phyloP scores from a whole-genome alignment of 2,888 invertebrate species.

The Osmoderma eremita region DNA sequence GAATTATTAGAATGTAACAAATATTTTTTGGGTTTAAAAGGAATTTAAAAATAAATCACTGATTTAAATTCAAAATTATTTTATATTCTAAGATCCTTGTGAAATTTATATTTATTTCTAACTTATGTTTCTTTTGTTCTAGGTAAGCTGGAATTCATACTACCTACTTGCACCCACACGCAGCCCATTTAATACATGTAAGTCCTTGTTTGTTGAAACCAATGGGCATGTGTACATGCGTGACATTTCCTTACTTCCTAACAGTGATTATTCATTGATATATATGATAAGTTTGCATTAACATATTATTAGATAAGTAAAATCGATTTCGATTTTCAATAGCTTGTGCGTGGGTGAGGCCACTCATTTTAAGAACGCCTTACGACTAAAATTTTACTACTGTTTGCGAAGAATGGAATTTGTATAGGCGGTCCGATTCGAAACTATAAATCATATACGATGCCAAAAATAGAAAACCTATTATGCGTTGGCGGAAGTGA shows the following conservation, averaged over 20 bases:
- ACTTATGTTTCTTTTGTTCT: constrained; percentile 14
- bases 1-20: no score
- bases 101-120: background rate
- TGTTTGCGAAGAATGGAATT: background rate
- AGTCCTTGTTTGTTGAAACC: background rate
- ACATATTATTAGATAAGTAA: no score
- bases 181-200: background rate
- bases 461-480: constrained; percentile 14
- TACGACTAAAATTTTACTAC: constrained; percentile 8
- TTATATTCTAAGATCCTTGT: no score
- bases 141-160: constrained; percentile 18
- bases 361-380: background rate
- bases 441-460: constrained; percentile 20
- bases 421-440: constrained; percentile 2
- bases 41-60: no score
- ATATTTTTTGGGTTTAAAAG: no score
- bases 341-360: background rate
- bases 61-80: no score
- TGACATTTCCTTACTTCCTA: background rate
- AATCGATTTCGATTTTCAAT: no score
- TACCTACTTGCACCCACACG: background rate
- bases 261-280: background rate
- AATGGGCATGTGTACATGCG: no score
- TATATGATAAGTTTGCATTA: no score
- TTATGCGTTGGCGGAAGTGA: constrained; percentile 1